phyloP scores from a whole-genome alignment of 2,797 vertebrate species.

The Pseudopleuronectes americanus region DNA sequence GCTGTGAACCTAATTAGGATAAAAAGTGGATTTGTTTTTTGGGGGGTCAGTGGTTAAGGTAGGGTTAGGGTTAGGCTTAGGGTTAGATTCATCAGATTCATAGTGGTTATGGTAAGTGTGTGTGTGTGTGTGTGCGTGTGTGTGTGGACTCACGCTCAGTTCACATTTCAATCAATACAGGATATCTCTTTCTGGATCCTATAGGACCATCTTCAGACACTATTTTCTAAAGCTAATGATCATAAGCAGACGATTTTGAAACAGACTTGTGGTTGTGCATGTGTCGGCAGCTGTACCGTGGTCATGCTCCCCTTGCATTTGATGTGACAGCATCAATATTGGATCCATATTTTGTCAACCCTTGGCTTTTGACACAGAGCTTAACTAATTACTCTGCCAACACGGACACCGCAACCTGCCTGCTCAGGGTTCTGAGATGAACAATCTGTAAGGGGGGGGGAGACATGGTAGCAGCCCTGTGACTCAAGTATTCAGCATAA shows the following conservation, averaged over 20 bases:
- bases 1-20: not conserved
- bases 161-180: conserved; percentile 50
- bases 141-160: not conserved
- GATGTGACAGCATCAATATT: conserved; percentile 66
- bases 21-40: no score
- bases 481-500: conserved; percentile 26
- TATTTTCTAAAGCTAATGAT: conserved; percentile 16
- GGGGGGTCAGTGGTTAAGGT: no score
- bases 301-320: conserved; percentile 26
- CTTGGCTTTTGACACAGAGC: conserved; percentile 51
- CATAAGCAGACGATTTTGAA: conserved; percentile 1
- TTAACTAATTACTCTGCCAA: conserved; percentile 63
- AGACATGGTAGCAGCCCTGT: conserved; percentile 23
- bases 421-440: conserved; percentile 35
- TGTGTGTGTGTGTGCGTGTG: not conserved
- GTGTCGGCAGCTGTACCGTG: conserved; percentile 4
- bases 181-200: conserved; percentile 22
- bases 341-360: conserved; percentile 65
- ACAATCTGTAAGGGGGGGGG: conserved; percentile 5
- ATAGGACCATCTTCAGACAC: conserved; percentile 4
- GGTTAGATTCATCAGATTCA: not conserved
- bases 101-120: not conserved
- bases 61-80: no score
- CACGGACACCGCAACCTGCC: conserved; percentile 46
- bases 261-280: conserved; percentile 16